Base-by-base conservation (phyloP, 2,797 vertebrate genomes). In the Champsocephalus esox region DNA sequence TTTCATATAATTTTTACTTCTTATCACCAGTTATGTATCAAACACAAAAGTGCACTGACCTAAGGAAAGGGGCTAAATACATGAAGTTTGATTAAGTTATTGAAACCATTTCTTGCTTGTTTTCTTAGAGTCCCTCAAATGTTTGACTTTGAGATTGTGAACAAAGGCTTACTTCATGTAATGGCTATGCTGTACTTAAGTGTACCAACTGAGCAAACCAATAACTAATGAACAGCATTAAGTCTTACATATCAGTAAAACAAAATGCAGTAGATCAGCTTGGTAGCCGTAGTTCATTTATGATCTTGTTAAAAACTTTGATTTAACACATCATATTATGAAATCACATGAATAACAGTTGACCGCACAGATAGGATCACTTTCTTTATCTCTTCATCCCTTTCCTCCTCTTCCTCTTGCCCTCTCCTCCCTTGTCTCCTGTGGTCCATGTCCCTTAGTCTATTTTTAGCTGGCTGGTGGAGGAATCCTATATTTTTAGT, bases 401-500 rank as follows among this genome's bases (percentile, higher is more conserved):
- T 66, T 65, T 72, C 43, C 64, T 73, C 61, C 38, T 82, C 73
- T 66, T 75, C 77, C 65, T 77, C 77, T 54, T 80, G 56, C 63
- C 80, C 77, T 68, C 75, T 62, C 75, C 69, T 80, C 56, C 75
- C 73, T 77, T 85, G 83, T 91, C 91, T 88, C 87, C 69, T 86
- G 86, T 88, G 87, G 89, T 87, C 80, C 80, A 65, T 86, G 88
- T 92, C 89, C 90, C 75, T 83, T 81, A 58, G 65, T 78, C 90
- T 94, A 94, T 93, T 91, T 94, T 89, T 94, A 92, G 85, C 77
- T 3, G n/a, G 72, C 77, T 90, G 81, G 86, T 91, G 90, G 87
- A 92, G 87, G 87, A 90, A 88, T 91, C 85, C 84, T 92, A 81
- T 94, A 93, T 94, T 91, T 94, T 89, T 94, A 92, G 92, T 81